Conservation (phyloP, 92 coral and sea anemone genomes). For the Meandrina meandrites region DNA sequence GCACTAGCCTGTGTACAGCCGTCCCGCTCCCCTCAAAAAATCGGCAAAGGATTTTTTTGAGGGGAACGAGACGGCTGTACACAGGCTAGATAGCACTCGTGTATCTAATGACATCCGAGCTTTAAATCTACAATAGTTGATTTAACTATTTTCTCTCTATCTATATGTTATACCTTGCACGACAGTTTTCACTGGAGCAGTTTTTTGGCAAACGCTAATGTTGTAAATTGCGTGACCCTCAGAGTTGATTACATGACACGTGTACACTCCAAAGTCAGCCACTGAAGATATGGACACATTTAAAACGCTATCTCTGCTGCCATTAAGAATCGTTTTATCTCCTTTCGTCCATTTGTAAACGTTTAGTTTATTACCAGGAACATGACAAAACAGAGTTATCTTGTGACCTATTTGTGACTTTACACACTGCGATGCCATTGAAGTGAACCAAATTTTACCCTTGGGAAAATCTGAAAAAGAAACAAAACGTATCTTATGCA, state of each 20-base stretch:
- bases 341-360: slow-evolving; percentile 32
- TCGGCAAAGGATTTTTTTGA: too few species aligned
- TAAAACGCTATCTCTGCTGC: slow-evolving; percentile 6
- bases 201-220: slow-evolving; percentile 18
- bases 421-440: slow-evolving; percentile 11
- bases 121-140: not conserved
- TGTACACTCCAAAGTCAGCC: slow-evolving; percentile 34
- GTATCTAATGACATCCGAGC: too few species aligned
- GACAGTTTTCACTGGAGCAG: not conserved
- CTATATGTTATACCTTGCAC: not conserved
- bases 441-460: slow-evolving; percentile 21
- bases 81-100: too few species aligned
- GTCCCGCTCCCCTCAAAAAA: too few species aligned
- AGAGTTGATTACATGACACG: slow-evolving; percentile 21
- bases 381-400: slow-evolving; percentile 32
- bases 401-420: slow-evolving; percentile 21
- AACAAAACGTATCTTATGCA: too few species aligned
- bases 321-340: not conserved
- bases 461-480: not conserved
- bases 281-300: slow-evolving; percentile 22
- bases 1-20: too few species aligned
- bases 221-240: slow-evolving; percentile 22
- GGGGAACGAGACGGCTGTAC: too few species aligned
- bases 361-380: not conserved
- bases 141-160: not conserved